phyloP scores from a whole-genome alignment of 1,140 invertebrate species.

The Zaprionus gabonicus region DNA sequence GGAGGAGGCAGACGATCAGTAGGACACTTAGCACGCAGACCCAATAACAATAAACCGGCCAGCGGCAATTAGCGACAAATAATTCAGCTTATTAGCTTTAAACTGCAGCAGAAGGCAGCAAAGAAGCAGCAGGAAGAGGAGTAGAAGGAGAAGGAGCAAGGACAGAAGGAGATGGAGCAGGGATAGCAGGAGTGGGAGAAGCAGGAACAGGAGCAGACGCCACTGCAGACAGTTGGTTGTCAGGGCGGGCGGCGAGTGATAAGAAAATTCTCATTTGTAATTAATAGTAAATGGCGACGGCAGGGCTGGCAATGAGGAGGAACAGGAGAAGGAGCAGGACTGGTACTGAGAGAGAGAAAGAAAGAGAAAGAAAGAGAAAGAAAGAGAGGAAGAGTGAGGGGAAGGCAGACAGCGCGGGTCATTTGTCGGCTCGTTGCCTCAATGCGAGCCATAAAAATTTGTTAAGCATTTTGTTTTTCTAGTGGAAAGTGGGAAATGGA shows the following conservation, averaged over 20 bases:
- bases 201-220: constrained; percentile 1
- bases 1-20: constrained; percentile 5
- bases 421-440: constrained; percentile 16
- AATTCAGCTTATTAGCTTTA: constrained; percentile 33
- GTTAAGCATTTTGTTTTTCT: constrained; percentile 17
- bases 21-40: constrained; percentile 23
- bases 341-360: background rate
- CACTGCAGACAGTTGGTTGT: constrained; percentile 19
- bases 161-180: background rate
- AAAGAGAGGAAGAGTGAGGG: background rate
- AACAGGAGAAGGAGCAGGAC: background rate
- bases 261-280: constrained; percentile 33
- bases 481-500: background rate
- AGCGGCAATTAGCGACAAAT: constrained; percentile 34
- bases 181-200: background rate
- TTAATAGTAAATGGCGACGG: constrained; percentile 57
- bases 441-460: constrained; percentile 14
- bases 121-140: background rate
- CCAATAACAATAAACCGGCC: constrained; percentile 31
- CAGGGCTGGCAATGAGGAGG: background rate
- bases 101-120: background rate
- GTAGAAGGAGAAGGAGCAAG: background rate
- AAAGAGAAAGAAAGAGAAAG: background rate
- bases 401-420: background rate
- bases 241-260: constrained; percentile 26